Percentiles rank a stretch among this genome's conserved stretches.
phyloP scores from a whole-genome alignment of 2,113 vertebrate species.

The Cisticola juncidis region DNA sequence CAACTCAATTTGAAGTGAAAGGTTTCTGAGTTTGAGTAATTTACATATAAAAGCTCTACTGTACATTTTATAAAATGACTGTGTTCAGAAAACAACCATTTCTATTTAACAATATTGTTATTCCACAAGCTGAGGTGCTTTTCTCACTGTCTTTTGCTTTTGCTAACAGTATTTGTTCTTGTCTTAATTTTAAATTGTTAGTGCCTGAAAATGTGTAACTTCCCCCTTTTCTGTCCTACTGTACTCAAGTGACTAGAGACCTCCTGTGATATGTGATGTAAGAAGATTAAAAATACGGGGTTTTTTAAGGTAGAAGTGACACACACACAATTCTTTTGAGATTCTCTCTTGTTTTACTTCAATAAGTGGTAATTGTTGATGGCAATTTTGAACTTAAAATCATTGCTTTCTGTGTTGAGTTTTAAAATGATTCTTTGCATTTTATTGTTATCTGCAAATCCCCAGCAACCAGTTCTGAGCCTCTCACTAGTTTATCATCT shows the following conservation, averaged over 20 bases:
- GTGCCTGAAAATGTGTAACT: slow-evolving; percentile 43
- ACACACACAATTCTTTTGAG: slow-evolving; percentile 16
- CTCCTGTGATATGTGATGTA: slow-evolving; percentile 42
- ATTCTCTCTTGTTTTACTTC: slow-evolving; percentile 38
- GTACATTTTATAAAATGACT: slow-evolving; percentile 73
- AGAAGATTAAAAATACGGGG: slow-evolving; percentile 20
- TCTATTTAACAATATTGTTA: slow-evolving; percentile 73
- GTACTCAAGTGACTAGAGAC: not conserved
- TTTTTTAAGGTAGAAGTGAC: slow-evolving; percentile 29
- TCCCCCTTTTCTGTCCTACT: not conserved
- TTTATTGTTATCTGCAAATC: slow-evolving; percentile 22
- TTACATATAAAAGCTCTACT: slow-evolving; percentile 81
- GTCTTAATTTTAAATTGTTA: slow-evolving; percentile 69
- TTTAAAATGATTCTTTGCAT: not conserved
- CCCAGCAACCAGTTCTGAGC: not conserved
- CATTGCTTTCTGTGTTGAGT: not conserved
- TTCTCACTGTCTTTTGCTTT: slow-evolving; percentile 36
- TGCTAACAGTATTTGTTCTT: slow-evolving; percentile 58
- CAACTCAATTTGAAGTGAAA: slow-evolving; percentile 78
- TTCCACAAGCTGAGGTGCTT: slow-evolving; percentile 49
- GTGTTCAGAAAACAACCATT: slow-evolving; percentile 72
- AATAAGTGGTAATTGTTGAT: slow-evolving; percentile 31
- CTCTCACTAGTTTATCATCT: not conserved
- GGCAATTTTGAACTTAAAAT: slow-evolving; percentile 3
- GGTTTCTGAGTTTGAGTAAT: slow-evolving; percentile 74